Conservation (phyloP, 2,888 invertebrate genomes). For the Nomada fucata region DNA sequence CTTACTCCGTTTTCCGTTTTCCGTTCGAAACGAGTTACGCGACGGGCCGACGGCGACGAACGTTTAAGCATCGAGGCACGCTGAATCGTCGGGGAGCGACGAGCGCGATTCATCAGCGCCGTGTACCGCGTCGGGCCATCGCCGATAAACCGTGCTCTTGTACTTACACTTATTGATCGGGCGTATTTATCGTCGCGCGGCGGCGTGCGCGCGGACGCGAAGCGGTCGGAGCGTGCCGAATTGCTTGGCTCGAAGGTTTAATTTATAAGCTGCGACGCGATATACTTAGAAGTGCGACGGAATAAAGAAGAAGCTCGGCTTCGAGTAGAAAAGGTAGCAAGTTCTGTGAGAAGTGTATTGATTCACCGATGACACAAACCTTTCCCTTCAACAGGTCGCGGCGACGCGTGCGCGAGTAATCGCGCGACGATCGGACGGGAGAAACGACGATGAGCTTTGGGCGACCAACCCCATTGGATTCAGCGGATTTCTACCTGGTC, state of each 20-base stretch:
- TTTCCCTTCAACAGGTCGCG: no score
- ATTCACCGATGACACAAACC: no score
- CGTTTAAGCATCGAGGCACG: constrained; percentile 22
- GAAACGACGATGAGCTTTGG: no score
- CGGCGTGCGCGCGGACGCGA: constrained; percentile 44
- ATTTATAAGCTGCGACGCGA: constrained; percentile 60
- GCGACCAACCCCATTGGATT: no score
- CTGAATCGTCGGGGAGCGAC: constrained; percentile 27
- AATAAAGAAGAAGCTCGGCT: constrained; percentile 60
- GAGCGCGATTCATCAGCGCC: constrained; percentile 46
- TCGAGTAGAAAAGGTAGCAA: not conserved
- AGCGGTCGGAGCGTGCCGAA: constrained; percentile 37
- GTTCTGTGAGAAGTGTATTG: no score
- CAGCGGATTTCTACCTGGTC: no score
- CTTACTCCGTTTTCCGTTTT: no score
- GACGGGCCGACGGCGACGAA: constrained; percentile 3
- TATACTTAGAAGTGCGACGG: constrained; percentile 64
- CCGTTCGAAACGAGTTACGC: not conserved
- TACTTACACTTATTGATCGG: constrained; percentile 73
- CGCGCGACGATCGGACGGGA: no score
- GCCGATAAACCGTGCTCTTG: constrained; percentile 73
- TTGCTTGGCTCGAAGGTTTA: constrained; percentile 33
- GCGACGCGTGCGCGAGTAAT: no score
- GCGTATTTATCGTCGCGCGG: constrained; percentile 77
- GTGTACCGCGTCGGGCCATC: constrained; percentile 38